phyloP scores from a whole-genome alignment of 2,113 vertebrate genomes.

The Boulengeromyrus knoepffleri region DNA sequence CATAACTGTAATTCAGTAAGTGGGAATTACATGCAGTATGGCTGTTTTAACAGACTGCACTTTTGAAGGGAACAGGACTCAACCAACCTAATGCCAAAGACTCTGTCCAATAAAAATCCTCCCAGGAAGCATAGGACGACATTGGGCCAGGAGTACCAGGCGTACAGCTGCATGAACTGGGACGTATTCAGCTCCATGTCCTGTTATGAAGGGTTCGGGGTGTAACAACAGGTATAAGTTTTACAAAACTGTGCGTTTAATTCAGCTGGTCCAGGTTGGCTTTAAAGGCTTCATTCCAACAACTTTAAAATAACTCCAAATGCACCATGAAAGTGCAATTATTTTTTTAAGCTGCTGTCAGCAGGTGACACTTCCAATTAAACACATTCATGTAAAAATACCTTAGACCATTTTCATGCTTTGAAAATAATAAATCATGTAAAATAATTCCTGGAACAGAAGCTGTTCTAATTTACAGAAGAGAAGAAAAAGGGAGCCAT shows the following conservation, averaged over 20 bases:
- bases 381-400: not conserved
- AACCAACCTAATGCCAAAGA: constrained; percentile 86
- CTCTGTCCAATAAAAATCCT: constrained; percentile 86
- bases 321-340: not conserved
- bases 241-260: not conserved
- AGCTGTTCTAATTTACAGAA: not conserved
- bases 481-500: not conserved
- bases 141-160: constrained; percentile 98
- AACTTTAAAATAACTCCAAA: not conserved
- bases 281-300: not conserved
- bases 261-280: not conserved
- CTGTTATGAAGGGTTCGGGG: constrained; percentile 43
- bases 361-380: not conserved
- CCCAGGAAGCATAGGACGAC: constrained; percentile 93
- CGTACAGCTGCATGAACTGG: constrained; percentile 88
- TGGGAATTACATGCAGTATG: not conserved
- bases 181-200: constrained; percentile 84
- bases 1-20: not conserved
- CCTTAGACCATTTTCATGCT: not conserved
- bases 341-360: not conserved
- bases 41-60: not conserved
- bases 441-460: not conserved
- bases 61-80: not conserved
- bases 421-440: not conserved
- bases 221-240: not conserved